Evolutionary conservation across 2,113 vertebrate species (phyloP).

Genomic region (Harpagus bidentatus): DNA sequence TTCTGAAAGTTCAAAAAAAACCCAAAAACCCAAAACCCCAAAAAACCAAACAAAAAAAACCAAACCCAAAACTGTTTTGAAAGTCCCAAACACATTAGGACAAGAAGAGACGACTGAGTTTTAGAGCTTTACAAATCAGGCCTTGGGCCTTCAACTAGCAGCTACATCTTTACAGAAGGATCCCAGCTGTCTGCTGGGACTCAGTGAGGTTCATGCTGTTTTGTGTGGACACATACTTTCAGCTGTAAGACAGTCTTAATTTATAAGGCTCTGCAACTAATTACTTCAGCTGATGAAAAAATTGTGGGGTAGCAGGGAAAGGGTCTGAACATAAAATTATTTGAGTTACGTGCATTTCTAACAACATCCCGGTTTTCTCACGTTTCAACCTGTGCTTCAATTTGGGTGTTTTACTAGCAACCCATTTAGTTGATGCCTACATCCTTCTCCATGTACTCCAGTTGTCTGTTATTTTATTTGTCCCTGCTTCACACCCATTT

Average conservation of each 20-base stretch:
- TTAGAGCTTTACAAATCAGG: neutral
- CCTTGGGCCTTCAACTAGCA: neutral
- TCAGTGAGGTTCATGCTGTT: neutral
- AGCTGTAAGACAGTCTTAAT: neutral
- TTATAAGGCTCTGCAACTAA: neutral
- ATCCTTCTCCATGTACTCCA: neutral
- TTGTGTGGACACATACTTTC: neutral
- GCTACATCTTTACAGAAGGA: neutral
- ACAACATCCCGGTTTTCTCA: neutral
- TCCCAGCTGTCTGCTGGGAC: neutral
- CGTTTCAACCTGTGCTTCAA: neutral
- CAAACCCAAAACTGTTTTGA: neutral
- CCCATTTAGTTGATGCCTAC: neutral
- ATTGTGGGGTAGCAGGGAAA: neutral
- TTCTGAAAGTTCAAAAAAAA: neutral
- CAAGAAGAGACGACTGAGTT: neutral
- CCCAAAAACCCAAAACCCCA: no score
- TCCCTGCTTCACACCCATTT: neutral
- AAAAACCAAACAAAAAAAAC: no score
- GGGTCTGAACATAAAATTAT: neutral
- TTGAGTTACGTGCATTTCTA: neutral
- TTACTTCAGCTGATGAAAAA: neutral
- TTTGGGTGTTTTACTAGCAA: neutral
- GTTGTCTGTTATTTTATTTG: neutral
- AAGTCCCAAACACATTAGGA: neutral